Base-by-base conservation (phyloP, 2,888 invertebrate genomes). In the Morpho helenor region DNA sequence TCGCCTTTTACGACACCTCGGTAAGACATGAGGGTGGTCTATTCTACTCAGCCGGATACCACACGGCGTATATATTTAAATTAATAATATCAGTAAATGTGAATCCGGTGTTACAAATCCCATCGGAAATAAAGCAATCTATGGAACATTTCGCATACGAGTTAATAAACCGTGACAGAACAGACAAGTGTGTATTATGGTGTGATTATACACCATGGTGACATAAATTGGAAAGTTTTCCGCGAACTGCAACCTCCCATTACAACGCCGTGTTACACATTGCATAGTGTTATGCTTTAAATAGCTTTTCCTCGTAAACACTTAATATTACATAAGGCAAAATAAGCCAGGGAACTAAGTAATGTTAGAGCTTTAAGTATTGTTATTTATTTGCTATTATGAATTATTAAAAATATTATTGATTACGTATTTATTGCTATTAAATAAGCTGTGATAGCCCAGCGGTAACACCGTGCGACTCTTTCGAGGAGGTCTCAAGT, bases 221-320 rank as follows among this genome's bases (percentile, higher is more conserved):
- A 59, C 61, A 61, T 59, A 52, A 59, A 48, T 56, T 50, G 56
- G 54, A 59, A 61, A 56, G 51, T 44, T 45, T 63, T 61, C 61
- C 56, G 58, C 16, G 48, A 51, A 55, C 9, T 40, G 16, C 23
- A 52, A 49, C 48, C 42, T 16, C 9, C 31, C 43, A 51, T 41
- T 46, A 43, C 9, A 8, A 42, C 5, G 43, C 16, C 22, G 10
- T 23, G 40, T 49, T n/a, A 49, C 39, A 40, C 39, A 31, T 48
- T n/a, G n/a, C 43, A 9, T 43, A 49, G 40, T 48, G 47, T 40
- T 49, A 49, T 8, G 49, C 10, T 10, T 7, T 40, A 49, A 49
- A 49, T 8, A 49, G 10, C 49, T 10, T 40, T 31, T 49, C 10
- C 40, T 39, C 10, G 49, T 40, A 49, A 40, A 39, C 31, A 2